These are phyloP conservation scores for Conchocele bisecta DNA, from an alignment of 2,888 invertebrate species.

Conservation along the genomic window DNA sequence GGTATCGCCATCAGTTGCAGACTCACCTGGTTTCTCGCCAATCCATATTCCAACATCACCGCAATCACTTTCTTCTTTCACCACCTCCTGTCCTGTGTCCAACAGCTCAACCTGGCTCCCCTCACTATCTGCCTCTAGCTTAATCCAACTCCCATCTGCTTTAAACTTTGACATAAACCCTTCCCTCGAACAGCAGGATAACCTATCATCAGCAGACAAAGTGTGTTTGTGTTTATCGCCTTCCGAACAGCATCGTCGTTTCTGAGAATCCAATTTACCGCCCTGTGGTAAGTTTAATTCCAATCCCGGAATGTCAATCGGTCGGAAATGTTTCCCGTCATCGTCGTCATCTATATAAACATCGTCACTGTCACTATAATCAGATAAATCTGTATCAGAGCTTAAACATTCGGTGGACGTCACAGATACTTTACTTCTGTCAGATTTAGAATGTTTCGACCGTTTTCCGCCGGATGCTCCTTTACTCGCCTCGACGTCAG, in stretches of 20 bases:
- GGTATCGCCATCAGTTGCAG: neutral
- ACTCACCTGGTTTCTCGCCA: neutral
- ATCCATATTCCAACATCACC: slow-evolving; percentile 24
- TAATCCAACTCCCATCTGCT: slow-evolving; percentile 67
- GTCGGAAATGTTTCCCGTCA: slow-evolving; percentile 23
- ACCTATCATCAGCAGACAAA: slow-evolving; percentile 6
- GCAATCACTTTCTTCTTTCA: neutral
- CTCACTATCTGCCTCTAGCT: slow-evolving; percentile 40
- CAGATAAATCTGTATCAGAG: slow-evolving; percentile 30
- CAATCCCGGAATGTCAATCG: slow-evolving; percentile 44
- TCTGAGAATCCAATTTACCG: neutral
- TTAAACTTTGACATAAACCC: slow-evolving; percentile 48
- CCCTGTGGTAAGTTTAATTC: neutral
- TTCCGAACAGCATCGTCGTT: slow-evolving; percentile 46
- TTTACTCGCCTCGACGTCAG: neutral
- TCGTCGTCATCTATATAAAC: slow-evolving; percentile 8
- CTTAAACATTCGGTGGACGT: too few species aligned
- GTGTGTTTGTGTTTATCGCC: slow-evolving; percentile 41
- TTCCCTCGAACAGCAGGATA: slow-evolving; percentile 22
- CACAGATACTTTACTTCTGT: slow-evolving; percentile 1
- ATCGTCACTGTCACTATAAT: slow-evolving; percentile 20
- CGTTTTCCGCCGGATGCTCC: slow-evolving; percentile 3
- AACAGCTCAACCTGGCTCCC: slow-evolving; percentile 1
- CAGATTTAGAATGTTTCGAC: slow-evolving; percentile 28
- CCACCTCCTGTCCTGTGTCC: slow-evolving; percentile 4